A percentile compares a stretch with the other conserved stretches of the same genome.
Conservation (phyloP, 2,113 vertebrate species). For the Gymnocephalus cernua region DNA sequence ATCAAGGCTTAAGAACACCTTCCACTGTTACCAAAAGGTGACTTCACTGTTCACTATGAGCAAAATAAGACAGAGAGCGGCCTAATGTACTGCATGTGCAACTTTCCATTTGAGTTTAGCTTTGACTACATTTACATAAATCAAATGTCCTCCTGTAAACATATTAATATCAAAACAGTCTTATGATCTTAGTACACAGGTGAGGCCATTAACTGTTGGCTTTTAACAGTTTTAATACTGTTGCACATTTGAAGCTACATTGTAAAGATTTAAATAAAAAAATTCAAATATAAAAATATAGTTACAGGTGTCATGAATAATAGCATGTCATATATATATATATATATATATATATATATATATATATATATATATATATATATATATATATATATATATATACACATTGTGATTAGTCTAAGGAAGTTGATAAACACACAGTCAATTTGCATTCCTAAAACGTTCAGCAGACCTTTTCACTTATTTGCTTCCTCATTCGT, state of each 20-base stretch:
- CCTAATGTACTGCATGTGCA: not conserved
- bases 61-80: not conserved
- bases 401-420: not conserved
- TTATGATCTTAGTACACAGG: no score
- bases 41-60: slow-evolving; percentile 5
- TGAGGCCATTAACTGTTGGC: not conserved
- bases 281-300: not conserved
- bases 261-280: not conserved
- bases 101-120: not conserved
- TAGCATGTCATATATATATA: not conserved
- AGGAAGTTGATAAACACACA: not conserved
- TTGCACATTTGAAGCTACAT: slow-evolving; percentile 31
- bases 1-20: not conserved
- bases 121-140: not conserved
- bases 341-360: no score
- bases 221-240: not conserved
- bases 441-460: not conserved
- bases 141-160: not conserved
- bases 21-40: not conserved
- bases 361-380: no score
- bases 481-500: not conserved
- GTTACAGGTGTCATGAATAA: not conserved
- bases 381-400: no score
- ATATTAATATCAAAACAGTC: slow-evolving; percentile 4
- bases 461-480: not conserved